Conservation (phyloP, 30 jellyfish, hydroid and myxozoan species). For the Pelagia noctiluca region DNA sequence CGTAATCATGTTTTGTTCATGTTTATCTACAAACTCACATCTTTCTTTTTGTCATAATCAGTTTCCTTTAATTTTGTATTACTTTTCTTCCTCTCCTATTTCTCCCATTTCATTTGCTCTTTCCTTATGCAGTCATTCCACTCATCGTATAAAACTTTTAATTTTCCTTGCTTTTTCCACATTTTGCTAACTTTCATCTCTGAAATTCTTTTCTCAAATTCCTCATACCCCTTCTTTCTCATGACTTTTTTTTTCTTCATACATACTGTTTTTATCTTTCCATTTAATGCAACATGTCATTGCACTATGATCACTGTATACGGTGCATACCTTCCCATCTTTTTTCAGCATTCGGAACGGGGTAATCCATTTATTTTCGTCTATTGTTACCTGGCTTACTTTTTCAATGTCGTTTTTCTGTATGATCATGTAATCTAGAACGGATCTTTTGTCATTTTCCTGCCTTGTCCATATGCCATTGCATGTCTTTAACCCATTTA, state of each 20-base stretch:
- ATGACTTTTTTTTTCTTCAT: neutral
- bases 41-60: too few species aligned
- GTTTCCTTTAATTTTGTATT: too few species aligned
- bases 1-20: too few species aligned
- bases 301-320: neutral
- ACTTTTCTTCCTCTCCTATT: too few species aligned
- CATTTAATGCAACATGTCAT: neutral
- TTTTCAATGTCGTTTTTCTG: neutral
- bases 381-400: neutral
- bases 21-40: too few species aligned
- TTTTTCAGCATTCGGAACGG: neutral
- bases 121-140: slow-evolving; percentile 2
- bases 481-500: neutral
- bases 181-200: slow-evolving; percentile 11
- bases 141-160: neutral
- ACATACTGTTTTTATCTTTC: neutral
- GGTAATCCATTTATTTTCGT: neutral
- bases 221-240: neutral
- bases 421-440: neutral
- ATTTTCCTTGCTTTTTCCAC: slow-evolving; percentile 11
- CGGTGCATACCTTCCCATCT: neutral
- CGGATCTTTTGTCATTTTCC: neutral
- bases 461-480: neutral
- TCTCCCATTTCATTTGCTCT: slow-evolving; percentile 7
- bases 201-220: slow-evolving; percentile 13